Percentiles rank a stretch among this genome's conserved stretches.
Conservation (phyloP, 2,113 vertebrate species). For the Rhynchopsitta pachyrhyncha region DNA sequence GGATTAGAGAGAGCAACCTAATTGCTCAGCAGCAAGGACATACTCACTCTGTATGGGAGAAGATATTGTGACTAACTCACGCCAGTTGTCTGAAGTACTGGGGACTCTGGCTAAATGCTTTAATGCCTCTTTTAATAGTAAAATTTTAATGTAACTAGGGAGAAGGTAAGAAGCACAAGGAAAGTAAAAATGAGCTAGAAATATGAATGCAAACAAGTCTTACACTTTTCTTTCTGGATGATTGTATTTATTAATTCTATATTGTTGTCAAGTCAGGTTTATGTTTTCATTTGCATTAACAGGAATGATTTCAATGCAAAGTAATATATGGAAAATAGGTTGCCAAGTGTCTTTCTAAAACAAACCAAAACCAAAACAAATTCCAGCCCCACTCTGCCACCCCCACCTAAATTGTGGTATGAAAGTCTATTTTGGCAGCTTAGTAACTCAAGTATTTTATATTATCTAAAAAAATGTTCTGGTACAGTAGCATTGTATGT, state of each 20-base stretch:
- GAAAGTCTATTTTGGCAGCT: neutral
- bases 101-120: neutral
- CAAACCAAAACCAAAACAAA: neutral
- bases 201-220: neutral
- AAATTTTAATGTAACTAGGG: neutral
- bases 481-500: neutral
- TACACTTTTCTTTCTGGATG: neutral
- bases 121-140: neutral
- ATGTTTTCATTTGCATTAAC: neutral
- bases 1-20: constrained; percentile 14
- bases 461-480: neutral
- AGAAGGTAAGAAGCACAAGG: neutral
- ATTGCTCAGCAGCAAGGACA: constrained; percentile 5
- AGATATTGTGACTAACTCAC: neutral
- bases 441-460: neutral
- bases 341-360: neutral
- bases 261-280: neutral
- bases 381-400: neutral
- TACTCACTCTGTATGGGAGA: neutral
- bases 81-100: neutral
- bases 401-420: neutral
- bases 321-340: neutral
- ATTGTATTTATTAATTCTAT: neutral
- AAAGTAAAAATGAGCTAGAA: neutral
- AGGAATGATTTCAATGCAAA: neutral